These are phyloP conservation scores for Ophion obscuratus DNA, from an alignment of 2,888 invertebrate genomes.

Conservation along the genomic window DNA sequence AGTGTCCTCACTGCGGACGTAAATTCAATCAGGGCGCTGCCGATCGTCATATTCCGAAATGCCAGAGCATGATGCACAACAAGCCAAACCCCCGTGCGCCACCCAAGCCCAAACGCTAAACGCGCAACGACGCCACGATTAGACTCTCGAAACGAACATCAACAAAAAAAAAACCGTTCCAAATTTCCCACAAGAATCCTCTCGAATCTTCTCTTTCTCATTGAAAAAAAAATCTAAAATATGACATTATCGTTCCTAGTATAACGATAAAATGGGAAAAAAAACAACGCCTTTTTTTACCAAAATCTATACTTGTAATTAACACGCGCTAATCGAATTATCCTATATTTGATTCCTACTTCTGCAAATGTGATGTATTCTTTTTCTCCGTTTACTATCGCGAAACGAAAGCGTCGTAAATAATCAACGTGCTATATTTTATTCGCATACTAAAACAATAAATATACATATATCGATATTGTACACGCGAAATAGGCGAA, in stretches of 20 bases:
- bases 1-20: slow-evolving; percentile 94
- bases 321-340: slow-evolving; percentile 33
- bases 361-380: slow-evolving; percentile 51
- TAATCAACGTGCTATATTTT: slow-evolving; percentile 31
- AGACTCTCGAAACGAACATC: background rate
- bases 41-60: slow-evolving; percentile 96
- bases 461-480: slow-evolving; percentile 44
- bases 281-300: slow-evolving; percentile 1
- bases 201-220: background rate
- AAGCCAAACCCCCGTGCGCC: slow-evolving; percentile 86
- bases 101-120: slow-evolving; percentile 73
- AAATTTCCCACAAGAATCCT: background rate
- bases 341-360: slow-evolving; percentile 45
- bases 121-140: background rate
- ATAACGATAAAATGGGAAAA: background rate
- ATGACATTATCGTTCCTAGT: background rate
- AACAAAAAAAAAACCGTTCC: background rate
- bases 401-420: slow-evolving; percentile 17
- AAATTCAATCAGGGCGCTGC: slow-evolving; percentile 94
- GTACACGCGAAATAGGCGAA: slow-evolving; percentile 41
- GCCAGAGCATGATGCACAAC: slow-evolving; percentile 92
- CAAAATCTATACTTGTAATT: background rate
- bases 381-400: slow-evolving; percentile 19
- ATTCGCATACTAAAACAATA: slow-evolving; percentile 56
- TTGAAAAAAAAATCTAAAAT: background rate